Percentiles rank a stretch among this genome's conserved stretches.
Conservation (phyloP, 1,140 invertebrate genomes). For the Nasonia giraulti region DNA sequence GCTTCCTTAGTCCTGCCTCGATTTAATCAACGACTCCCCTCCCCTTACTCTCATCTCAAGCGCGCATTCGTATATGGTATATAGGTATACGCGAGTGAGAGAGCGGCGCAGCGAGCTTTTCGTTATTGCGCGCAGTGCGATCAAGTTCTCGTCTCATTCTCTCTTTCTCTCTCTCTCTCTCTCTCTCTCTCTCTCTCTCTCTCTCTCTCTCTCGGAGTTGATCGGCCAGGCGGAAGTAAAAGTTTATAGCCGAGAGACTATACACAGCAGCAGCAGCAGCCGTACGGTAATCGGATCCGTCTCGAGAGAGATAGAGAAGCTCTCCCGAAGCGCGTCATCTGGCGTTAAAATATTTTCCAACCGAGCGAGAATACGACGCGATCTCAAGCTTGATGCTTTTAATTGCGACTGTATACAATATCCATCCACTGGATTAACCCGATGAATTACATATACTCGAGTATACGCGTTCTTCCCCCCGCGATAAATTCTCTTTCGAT, state of each 20-base stretch:
- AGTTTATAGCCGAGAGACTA: conserved; percentile 24
- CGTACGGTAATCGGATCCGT: conserved; percentile 44
- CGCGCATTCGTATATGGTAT: not conserved
- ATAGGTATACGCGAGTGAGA: too few relatives aligned
- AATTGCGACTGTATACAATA: too few relatives aligned
- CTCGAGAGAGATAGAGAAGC: conserved; percentile 2
- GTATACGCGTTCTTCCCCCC: too few relatives aligned
- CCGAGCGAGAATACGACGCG: not conserved
- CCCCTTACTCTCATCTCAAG: not conserved
- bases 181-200: not conserved
- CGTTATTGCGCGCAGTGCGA: conserved; percentile 17
- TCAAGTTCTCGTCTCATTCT: conserved; percentile 30
- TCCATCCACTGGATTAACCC: too few relatives aligned
- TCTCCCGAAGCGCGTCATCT: conserved; percentile 32
- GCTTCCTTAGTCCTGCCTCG: conserved; percentile 1
- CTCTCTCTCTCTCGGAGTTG: not conserved
- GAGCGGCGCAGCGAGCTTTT: not conserved
- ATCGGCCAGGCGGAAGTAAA: conserved; percentile 39
- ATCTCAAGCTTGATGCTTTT: too few relatives aligned
- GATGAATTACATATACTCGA: too few relatives aligned
- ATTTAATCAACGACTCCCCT: conserved; percentile 39
- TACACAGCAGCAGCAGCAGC: not conserved
- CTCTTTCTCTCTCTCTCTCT: not conserved
- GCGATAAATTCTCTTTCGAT: not conserved
- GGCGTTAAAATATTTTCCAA: conserved; percentile 35